A percentile compares a stretch with the other conserved stretches of the same genome.
These are phyloP conservation scores for Seira sanloemensis DNA, from an alignment of 2,888 invertebrate species.

Conservation along the genomic window DNA sequence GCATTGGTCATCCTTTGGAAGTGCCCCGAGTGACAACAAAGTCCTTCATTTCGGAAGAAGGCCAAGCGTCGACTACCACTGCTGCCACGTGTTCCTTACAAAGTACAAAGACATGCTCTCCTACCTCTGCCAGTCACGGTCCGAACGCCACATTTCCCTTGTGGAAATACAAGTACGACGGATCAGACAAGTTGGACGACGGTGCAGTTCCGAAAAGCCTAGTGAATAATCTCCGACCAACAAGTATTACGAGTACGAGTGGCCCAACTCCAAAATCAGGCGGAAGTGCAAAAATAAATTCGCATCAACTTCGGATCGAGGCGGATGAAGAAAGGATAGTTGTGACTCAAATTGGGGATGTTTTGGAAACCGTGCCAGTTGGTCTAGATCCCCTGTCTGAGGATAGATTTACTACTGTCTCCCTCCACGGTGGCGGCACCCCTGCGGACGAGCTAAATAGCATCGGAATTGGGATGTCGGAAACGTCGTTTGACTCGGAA, in stretches of 20 bases:
- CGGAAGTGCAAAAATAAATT: neutral
- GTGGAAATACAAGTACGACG: conserved; percentile 71
- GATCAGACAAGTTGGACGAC: conserved; percentile 61
- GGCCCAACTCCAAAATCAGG: neutral
- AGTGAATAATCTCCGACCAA: conserved; percentile 25
- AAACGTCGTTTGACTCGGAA: conserved; percentile 49
- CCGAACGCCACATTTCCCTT: conserved; percentile 63
- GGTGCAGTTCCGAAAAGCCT: conserved; percentile 31
- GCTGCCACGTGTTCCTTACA: conserved; percentile 4
- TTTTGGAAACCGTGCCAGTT: neutral
- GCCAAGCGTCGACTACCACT: neutral
- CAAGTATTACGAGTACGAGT: conserved; percentile 10
- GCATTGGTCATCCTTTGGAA: conserved; percentile 30
- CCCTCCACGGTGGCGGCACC: conserved; percentile 14
- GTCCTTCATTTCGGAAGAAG: neutral
- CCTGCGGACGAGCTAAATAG: conserved; percentile 44
- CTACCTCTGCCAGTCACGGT: neutral
- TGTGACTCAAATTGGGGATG: neutral
- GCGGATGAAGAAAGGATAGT: neutral
- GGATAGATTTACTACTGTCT: conserved; percentile 56
- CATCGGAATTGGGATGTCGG: conserved; percentile 51
- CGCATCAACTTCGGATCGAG: neutral
- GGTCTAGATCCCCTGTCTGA: conserved; percentile 33
- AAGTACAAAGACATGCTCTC: conserved; percentile 34
- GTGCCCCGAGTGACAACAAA: conserved; percentile 13